Base-by-base conservation (phyloP, 2,888 invertebrate genomes). In the Rhopalosiphum nymphaeae region DNA sequence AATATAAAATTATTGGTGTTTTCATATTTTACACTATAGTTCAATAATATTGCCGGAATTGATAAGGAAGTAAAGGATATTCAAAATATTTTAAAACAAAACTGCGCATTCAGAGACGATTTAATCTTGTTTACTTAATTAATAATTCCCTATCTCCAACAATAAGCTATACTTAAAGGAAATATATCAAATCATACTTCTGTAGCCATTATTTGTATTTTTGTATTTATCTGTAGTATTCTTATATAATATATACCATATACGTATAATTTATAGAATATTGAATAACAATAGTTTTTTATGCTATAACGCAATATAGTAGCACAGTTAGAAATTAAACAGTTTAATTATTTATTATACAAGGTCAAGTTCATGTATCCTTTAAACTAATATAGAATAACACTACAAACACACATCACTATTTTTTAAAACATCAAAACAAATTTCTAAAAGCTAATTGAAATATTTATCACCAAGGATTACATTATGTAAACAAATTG, bases 291-390 rank as follows among this genome's bases (percentile, higher is more conserved):
- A 78, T 78, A 36, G 26, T 16, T 78, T 78, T 78, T 78, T n/a
- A n/a, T n/a, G n/a, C 29, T 44, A 42, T 25, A 85, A 85, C 26
- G 11, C 44, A n/a, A 46, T n/a, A 13, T 4, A 86, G 29, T 49
- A 46, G 29, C 29, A 29, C 25, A 53, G 88, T 36, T n/a, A 88
- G 7, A 88, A 25, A 88, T 88, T 36, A 53, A n/a, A 49, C 53
- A 36, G 25, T 25, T 53, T 53, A 36, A 53, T 53, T 53, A n/a
- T 26, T 53, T 36, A 53, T 53, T 53, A 36, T 29, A 21, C 88
- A 88, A 88, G 53, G 36, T 53, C 88, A 88, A 88, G 88, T 88
- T 88, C 53, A 36, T 53, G 36, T 53, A 53, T 53, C 53, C n/a
- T 88, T n/a, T 53, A 21, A 78, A 9, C 36, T 78, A 36, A 78